phyloP scores from a whole-genome alignment of 2,797 vertebrate genomes.

The Staurois parvus region DNA sequence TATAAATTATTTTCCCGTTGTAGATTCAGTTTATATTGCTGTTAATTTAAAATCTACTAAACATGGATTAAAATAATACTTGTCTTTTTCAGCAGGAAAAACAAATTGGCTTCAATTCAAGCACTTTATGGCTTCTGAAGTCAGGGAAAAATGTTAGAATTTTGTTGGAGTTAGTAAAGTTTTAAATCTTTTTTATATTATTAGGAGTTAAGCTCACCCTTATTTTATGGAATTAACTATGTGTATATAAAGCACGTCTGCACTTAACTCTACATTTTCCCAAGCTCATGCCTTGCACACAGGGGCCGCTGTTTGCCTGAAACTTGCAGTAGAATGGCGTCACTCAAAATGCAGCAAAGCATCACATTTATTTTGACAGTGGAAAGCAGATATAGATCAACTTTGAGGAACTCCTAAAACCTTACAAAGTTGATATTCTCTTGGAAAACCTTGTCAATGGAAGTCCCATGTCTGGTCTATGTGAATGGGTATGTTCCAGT shows the following conservation, averaged over 20 bases:
- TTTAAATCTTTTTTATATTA: slow-evolving; percentile 8
- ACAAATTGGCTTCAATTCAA: background rate
- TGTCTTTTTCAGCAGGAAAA: background rate
- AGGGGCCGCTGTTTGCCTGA: background rate
- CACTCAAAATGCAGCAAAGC: too few relatives aligned
- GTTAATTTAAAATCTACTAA: background rate
- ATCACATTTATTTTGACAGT: too few relatives aligned
- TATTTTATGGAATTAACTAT: background rate
- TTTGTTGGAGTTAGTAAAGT: slow-evolving; percentile 12
- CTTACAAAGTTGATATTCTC: too few relatives aligned
- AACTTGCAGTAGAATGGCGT: background rate
- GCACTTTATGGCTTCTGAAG: background rate
- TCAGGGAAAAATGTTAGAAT: background rate
- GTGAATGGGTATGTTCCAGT: too few relatives aligned
- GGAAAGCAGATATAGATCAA: too few relatives aligned
- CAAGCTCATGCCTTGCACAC: background rate
- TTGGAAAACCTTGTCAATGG: too few relatives aligned
- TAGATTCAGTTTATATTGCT: background rate
- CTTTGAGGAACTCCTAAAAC: too few relatives aligned
- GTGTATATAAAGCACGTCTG: background rate
- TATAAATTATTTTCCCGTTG: background rate
- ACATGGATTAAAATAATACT: slow-evolving; percentile 17
- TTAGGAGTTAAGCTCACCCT: slow-evolving; percentile 3
- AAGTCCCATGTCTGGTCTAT: too few relatives aligned
- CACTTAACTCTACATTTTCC: background rate